These are phyloP conservation scores for Anableps anableps DNA, from an alignment of 2,797 vertebrate genomes.

Conservation along the genomic window DNA sequence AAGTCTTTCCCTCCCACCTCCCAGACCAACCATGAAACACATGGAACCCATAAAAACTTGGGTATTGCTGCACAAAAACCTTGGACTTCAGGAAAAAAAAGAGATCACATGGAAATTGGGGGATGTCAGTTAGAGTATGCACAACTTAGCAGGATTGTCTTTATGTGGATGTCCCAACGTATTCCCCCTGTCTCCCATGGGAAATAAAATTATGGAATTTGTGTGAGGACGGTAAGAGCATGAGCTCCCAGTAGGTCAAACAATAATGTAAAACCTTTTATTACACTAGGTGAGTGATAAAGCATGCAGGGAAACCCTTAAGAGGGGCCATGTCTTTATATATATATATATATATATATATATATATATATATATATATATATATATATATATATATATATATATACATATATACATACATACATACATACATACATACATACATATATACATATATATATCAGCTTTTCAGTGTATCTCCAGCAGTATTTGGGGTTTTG, in stretches of 20 bases:
- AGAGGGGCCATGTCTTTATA: constrained; percentile 31
- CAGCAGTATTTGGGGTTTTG: constrained; percentile 48
- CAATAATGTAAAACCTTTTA: constrained; percentile 39
- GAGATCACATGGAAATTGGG: constrained; percentile 29
- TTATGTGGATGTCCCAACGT: constrained; percentile 28
- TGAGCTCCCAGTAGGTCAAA: constrained; percentile 26
- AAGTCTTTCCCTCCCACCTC: constrained; percentile 63
- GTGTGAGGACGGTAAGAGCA: constrained; percentile 44
- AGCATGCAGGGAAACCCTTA: constrained; percentile 32
- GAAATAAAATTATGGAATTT: constrained; percentile 45
- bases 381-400: no score
- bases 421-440: no score
- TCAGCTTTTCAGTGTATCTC: not conserved
- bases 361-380: not conserved
- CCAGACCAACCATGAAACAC: constrained; percentile 68
- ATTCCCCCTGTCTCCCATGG: constrained; percentile 43
- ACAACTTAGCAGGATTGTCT: constrained; percentile 36
- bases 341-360: not conserved
- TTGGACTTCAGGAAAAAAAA: constrained; percentile 28
- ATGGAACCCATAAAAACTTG: constrained; percentile 76
- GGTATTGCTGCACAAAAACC: constrained; percentile 44
- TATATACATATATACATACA: no score
- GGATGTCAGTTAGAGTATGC: constrained; percentile 10
- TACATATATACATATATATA: no score
- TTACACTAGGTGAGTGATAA: constrained; percentile 31